Evolutionary conservation across 2,113 vertebrate genomes (phyloP), one percentile per base, ranked within the genome.

Genomic region (Thymallus thymallus): DNA sequence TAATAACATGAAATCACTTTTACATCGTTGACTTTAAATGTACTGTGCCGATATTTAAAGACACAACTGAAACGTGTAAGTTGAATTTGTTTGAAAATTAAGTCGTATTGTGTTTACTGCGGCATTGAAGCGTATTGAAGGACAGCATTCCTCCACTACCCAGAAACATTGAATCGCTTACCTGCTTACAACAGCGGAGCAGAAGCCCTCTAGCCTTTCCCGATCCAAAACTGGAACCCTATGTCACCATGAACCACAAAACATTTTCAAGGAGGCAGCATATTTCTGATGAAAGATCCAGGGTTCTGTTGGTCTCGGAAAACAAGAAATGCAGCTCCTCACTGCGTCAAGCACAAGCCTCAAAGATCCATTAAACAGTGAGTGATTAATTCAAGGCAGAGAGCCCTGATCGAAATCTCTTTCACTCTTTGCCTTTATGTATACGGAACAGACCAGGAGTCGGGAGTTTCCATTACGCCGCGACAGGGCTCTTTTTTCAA

Each of bases 291-390:
- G 65, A 79, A 89, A 93, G 92, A 94, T 91, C 93, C 88, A 88
- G 83, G 83, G 84, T 86, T 84, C 81, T 85, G 81, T 20, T 86
- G 88, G 84, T 83, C 84, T 77, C 86, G 86, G 35, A 76, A 90
- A 85, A 91, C 82, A 74, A 80, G 79, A 87, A 92, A 89, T 91
- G 94, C 90, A 92, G 94, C 92, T 87, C 84, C 92, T 92, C 92
- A 92, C 91, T 95, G 95, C 94, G 94, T 94, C 94, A 93, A 88
- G 91, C 86, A 35, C 87, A 84, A 91, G 87, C 87, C 88, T 91
- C 84, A 82, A 71, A 83, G 88, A 91, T 91, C 89, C 91, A 86
- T 88, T 88, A 82, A 90, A 89, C 79, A 80, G 77, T 75, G 87
- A 90, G 86, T 88, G 91, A 88, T 91, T 82, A 82, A 90, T 92